Evolutionary conservation across 2,113 vertebrate species (phyloP).

Genomic region (Sinocyclocheilus grahami): DNA sequence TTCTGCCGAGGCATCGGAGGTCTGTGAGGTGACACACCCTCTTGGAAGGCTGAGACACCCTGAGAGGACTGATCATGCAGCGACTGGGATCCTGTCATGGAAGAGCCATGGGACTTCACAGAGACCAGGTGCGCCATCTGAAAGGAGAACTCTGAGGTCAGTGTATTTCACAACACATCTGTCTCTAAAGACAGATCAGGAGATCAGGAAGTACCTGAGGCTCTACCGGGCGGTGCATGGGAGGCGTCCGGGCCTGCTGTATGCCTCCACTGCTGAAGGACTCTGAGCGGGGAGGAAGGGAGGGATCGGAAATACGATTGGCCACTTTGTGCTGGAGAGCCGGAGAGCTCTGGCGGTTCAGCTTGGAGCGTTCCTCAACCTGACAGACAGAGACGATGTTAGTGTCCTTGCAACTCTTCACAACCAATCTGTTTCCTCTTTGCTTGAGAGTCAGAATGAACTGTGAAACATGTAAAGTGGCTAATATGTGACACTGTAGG

Average conservation of each 20-base stretch:
- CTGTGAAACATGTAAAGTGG: not conserved
- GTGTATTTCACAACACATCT: not conserved
- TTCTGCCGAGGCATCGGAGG: conserved; percentile 98
- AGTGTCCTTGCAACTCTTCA: not conserved
- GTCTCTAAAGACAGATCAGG: not conserved
- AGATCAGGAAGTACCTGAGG: conserved; percentile 82
- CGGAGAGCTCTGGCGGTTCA: conserved; percentile 77
- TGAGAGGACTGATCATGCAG: conserved; percentile 93
- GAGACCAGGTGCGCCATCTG: conserved; percentile 93
- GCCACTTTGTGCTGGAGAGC: conserved; percentile 95
- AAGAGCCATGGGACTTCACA: conserved; percentile 92
- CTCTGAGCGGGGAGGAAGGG: conserved; percentile 92
- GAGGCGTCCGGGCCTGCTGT: conserved; percentile 92
- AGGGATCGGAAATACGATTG: conserved; percentile 96
- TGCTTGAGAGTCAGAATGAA: conserved; percentile 1
- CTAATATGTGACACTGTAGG: not conserved
- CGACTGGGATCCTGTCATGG: conserved; percentile 94
- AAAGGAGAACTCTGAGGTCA: not conserved
- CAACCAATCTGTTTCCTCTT: conserved; percentile 4
- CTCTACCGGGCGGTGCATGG: conserved; percentile 91
- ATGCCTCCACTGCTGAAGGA: conserved; percentile 96
- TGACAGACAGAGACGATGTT: conserved; percentile 58
- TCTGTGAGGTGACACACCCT: conserved; percentile 89
- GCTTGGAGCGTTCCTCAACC: conserved; percentile 88
- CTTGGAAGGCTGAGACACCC: conserved; percentile 92